Evolutionary conservation across 2,113 vertebrate genomes (phyloP).

Genomic region (Stegastes partitus): DNA sequence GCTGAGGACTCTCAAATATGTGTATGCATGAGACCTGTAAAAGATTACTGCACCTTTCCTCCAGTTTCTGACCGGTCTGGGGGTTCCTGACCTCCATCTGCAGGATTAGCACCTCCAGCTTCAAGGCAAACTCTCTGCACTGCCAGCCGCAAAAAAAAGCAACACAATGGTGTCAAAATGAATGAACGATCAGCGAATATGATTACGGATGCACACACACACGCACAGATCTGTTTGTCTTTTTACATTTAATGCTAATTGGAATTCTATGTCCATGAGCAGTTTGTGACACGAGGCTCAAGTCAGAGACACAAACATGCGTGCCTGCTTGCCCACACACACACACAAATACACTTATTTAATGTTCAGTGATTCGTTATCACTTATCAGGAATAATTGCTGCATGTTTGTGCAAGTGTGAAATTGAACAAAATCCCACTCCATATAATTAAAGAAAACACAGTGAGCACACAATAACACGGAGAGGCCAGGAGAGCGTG

Average conservation of each 20-base stretch:
- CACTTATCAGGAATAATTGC: constrained; percentile 81
- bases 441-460: constrained; percentile 79
- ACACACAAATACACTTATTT: constrained; percentile 62
- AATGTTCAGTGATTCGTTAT: constrained; percentile 77
- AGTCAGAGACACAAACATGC: constrained; percentile 33
- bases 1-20: background rate
- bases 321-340: constrained; percentile 37
- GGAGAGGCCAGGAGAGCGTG: constrained; percentile 54
- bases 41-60: constrained; percentile 54
- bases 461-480: constrained; percentile 68
- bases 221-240: constrained; percentile 2
- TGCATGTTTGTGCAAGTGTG: constrained; percentile 79
- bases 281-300: constrained; percentile 52
- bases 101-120: constrained; percentile 55
- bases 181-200: constrained; percentile 12
- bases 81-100: constrained; percentile 67
- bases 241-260: constrained; percentile 40
- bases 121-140: constrained; percentile 49
- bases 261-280: constrained; percentile 39
- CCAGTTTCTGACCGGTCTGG: constrained; percentile 61
- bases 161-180: constrained; percentile 17
- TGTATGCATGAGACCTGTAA: constrained; percentile 56
- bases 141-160: constrained; percentile 17
- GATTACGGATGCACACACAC: constrained; percentile 26
- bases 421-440: constrained; percentile 82